Conservation (phyloP, 1,140 invertebrate species). For the Rhynchophorus ferrugineus region DNA sequence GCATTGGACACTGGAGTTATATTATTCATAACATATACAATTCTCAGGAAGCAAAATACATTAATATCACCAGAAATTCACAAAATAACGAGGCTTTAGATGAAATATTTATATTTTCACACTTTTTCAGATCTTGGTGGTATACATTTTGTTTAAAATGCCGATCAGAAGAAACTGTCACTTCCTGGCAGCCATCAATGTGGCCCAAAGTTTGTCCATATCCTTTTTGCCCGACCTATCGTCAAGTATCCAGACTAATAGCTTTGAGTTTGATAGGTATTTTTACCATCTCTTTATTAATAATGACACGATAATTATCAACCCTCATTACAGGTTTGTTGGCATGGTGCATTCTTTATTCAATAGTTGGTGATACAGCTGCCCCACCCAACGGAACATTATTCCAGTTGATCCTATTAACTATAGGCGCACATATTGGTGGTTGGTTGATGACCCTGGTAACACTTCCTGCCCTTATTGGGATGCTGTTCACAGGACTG, state of each 20-base stretch:
- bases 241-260: conserved; percentile 64
- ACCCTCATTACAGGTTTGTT: too few relatives aligned
- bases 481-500: conserved; percentile 78
- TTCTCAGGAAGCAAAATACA: too few relatives aligned
- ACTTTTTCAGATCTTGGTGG: conserved; percentile 58
- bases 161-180: conserved; percentile 58
- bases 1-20: too few relatives aligned
- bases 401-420: conserved; percentile 67
- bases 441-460: conserved; percentile 69
- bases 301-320: too few relatives aligned
- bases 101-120: conserved; percentile 1
- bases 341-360: conserved; percentile 66
- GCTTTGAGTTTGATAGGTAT: conserved; percentile 53
- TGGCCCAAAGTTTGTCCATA: conserved; percentile 72
- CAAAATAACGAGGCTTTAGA: too few relatives aligned
- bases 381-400: conserved; percentile 68
- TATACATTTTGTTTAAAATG: conserved; percentile 63
- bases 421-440: conserved; percentile 70
- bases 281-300: background rate
- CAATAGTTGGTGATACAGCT: conserved; percentile 64
- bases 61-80: too few relatives aligned
- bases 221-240: conserved; percentile 73
- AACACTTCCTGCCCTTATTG: conserved; percentile 77
- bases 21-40: too few relatives aligned
- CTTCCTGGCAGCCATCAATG: conserved; percentile 67